phyloP scores from a whole-genome alignment of 2,113 vertebrate species.

The Calonectris borealis region DNA sequence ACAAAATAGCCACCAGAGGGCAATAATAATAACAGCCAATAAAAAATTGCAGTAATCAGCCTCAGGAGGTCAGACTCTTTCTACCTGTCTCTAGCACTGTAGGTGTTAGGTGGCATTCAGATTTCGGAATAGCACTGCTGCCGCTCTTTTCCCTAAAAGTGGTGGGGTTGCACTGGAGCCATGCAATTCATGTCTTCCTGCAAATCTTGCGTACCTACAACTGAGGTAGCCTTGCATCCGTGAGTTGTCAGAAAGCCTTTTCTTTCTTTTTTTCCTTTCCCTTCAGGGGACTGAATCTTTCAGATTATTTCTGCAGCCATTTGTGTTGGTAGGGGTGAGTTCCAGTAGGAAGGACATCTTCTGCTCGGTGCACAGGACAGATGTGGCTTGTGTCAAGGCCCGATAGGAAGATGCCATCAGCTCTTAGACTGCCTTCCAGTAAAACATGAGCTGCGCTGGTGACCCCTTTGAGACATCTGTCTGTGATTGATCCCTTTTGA shows the following conservation, averaged over 20 bases:
- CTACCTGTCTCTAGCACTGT: not conserved
- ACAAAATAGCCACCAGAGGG: not conserved
- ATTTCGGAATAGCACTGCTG: not conserved
- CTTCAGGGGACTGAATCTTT: not conserved
- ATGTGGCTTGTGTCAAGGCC: not conserved
- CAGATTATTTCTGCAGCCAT: not conserved
- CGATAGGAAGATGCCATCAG: not conserved
- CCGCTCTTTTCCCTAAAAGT: not conserved
- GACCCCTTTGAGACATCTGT: not conserved
- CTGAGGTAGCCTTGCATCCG: not conserved
- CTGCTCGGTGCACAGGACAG: not conserved
- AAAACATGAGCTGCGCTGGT: not conserved
- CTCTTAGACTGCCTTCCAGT: not conserved
- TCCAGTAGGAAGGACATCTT: not conserved
- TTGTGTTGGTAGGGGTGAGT: not conserved
- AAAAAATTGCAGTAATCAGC: not conserved
- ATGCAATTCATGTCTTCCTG: not conserved
- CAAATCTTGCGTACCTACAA: not conserved
- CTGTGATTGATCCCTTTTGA: not conserved
- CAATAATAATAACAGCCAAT: not conserved
- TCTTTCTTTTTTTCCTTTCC: not conserved
- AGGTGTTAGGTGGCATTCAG: not conserved
- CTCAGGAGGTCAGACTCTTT: not conserved
- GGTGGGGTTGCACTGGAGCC: not conserved
- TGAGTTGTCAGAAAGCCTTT: not conserved